Percentiles rank a stretch among this genome's conserved stretches.
These are phyloP conservation scores for Cyanoliseus patagonus DNA, from an alignment of 2,113 vertebrate species.

Conservation along the genomic window DNA sequence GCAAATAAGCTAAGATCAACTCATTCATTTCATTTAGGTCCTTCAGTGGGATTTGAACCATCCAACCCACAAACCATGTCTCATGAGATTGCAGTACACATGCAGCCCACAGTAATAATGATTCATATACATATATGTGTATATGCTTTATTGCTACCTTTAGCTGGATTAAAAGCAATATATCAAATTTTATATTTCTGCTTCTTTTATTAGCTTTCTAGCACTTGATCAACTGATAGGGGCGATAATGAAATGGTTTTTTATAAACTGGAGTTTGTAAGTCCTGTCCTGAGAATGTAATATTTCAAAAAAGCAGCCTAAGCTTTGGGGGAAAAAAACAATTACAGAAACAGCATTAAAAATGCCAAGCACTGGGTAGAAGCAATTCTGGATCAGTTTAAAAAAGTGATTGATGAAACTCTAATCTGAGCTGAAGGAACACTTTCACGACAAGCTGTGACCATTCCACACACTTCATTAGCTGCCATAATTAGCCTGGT, in stretches of 20 bases:
- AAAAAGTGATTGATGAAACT: slow-evolving; percentile 95
- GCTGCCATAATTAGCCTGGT: slow-evolving; percentile 95
- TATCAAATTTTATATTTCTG: slow-evolving; percentile 74
- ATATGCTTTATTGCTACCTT: slow-evolving; percentile 72
- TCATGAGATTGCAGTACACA: slow-evolving; percentile 50
- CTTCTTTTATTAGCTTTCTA: slow-evolving; percentile 76
- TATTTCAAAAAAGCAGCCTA: slow-evolving; percentile 80
- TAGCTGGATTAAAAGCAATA: slow-evolving; percentile 74
- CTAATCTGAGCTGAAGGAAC: slow-evolving; percentile 94
- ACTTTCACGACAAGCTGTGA: slow-evolving; percentile 88
- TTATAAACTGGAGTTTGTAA: slow-evolving; percentile 75
- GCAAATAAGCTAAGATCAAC: slow-evolving; percentile 45
- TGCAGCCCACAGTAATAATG: slow-evolving; percentile 54
- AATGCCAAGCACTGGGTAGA: slow-evolving; percentile 81
- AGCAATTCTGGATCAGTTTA: slow-evolving; percentile 87
- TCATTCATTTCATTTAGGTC: slow-evolving; percentile 60
- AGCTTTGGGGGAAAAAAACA: slow-evolving; percentile 85
- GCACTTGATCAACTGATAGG: slow-evolving; percentile 77
- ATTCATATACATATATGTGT: slow-evolving; percentile 71
- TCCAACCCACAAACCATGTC: slow-evolving; percentile 44
- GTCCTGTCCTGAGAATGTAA: slow-evolving; percentile 72
- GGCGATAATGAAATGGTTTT: slow-evolving; percentile 73
- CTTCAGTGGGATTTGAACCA: slow-evolving; percentile 58
- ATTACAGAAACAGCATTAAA: slow-evolving; percentile 88
- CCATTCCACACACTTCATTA: slow-evolving; percentile 98